A percentile compares a stretch with the other conserved stretches of the same genome.
These are phyloP conservation scores for Lampropteryx suffumata DNA, from an alignment of 2,888 invertebrate genomes.

Conservation along the genomic window DNA sequence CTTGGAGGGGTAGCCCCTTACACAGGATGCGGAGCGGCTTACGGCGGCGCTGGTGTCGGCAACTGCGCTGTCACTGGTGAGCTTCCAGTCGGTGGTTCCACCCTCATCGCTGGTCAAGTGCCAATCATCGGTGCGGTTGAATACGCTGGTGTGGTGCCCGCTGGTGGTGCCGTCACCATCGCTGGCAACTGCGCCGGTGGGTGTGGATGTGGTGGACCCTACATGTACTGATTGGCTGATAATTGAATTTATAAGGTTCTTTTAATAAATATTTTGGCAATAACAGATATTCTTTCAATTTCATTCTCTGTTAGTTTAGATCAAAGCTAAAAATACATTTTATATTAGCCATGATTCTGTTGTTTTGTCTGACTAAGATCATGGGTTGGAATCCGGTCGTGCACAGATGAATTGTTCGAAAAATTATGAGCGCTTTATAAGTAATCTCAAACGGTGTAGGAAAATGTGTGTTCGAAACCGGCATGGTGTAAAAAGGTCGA, in stretches of 20 bases:
- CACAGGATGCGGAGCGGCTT: not conserved
- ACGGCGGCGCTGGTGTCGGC: conserved; percentile 35
- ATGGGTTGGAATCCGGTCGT: too few relatives aligned
- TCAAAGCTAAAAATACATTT: too few relatives aligned
- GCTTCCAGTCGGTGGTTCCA: conserved; percentile 41
- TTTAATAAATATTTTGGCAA: not conserved
- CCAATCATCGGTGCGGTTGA: conserved; percentile 38
- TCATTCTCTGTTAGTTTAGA: too few relatives aligned
- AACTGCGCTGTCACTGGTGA: conserved; percentile 40
- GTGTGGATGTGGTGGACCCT: conserved; percentile 20
- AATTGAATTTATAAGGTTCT: too few relatives aligned
- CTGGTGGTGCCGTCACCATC: conserved; percentile 36
- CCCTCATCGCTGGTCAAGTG: conserved; percentile 37
- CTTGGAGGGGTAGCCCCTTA: not conserved
- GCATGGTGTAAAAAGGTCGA: too few relatives aligned
- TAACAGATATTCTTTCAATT: not conserved
- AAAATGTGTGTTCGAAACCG: too few relatives aligned
- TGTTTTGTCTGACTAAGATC: too few relatives aligned
- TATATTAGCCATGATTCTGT: too few relatives aligned
- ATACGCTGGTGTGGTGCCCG: conserved; percentile 31
- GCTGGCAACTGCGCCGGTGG: conserved; percentile 31
- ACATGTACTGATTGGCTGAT: conserved; percentile 3
- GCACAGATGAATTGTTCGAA: too few relatives aligned
- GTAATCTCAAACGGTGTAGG: too few relatives aligned
- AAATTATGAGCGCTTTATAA: too few relatives aligned